Conservation (phyloP, 2,888 invertebrate genomes). For the Chrysina gloriosa region DNA sequence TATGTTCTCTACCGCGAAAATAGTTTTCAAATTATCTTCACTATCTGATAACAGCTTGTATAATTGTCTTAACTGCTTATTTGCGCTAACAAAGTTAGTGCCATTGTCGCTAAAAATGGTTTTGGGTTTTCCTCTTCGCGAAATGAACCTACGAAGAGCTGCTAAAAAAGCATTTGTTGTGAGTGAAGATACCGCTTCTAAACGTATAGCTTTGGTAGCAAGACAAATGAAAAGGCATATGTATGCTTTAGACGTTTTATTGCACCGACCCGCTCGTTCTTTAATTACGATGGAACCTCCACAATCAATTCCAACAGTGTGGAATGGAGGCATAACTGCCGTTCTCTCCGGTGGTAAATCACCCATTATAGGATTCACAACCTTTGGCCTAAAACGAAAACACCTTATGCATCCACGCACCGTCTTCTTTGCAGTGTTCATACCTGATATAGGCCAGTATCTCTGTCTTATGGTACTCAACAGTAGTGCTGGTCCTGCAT, state of each 20-base stretch:
- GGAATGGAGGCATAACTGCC: conserved; percentile 43
- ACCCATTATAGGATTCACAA: conserved; percentile 28
- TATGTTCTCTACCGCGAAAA: background rate
- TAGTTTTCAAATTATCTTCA: background rate
- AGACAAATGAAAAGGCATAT: conserved; percentile 53
- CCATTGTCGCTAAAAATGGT: conserved; percentile 37
- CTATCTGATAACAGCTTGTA: background rate
- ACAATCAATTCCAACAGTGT: conserved; percentile 47
- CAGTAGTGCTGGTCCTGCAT: conserved; percentile 40
- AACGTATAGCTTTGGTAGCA: conserved; percentile 49
- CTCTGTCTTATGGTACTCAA: conserved; percentile 42
- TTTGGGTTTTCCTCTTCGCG: conserved; percentile 40
- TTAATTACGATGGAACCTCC: conserved; percentile 44
- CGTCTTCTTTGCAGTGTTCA: conserved; percentile 43
- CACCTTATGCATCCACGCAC: conserved; percentile 44
- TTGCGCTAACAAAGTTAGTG: conserved; percentile 36
- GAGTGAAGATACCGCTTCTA: conserved; percentile 34
- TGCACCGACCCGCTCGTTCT: conserved; percentile 43
- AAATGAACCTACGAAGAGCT: conserved; percentile 37
- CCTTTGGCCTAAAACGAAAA: conserved; percentile 20
- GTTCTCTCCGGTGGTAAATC: conserved; percentile 25
- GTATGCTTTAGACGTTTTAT: conserved; percentile 48
- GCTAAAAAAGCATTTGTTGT: conserved; percentile 35
- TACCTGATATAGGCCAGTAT: conserved; percentile 45
- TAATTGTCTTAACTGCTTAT: conserved; percentile 2